Conservation (phyloP, 2,797 vertebrate genomes). For the Spinibarbus caldwelli region DNA sequence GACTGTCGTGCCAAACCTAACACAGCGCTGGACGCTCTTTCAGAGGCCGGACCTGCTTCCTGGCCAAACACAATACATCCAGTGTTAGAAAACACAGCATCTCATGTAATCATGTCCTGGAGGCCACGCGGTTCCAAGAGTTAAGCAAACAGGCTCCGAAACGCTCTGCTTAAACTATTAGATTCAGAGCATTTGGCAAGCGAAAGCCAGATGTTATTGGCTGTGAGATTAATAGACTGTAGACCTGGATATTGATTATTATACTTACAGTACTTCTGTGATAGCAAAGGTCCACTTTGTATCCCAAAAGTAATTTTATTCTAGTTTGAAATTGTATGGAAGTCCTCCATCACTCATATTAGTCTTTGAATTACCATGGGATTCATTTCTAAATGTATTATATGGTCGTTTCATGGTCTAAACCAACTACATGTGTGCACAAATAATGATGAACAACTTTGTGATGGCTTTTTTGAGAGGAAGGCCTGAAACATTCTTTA, state of each 20-base stretch:
- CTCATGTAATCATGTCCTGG: constrained; percentile 62
- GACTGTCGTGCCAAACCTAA: constrained; percentile 62
- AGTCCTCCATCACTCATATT: not conserved
- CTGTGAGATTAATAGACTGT: constrained; percentile 51
- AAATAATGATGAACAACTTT: not conserved
- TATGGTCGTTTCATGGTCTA: not conserved
- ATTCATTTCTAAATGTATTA: not conserved
- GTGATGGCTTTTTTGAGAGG: not conserved
- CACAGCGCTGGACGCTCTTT: constrained; percentile 56
- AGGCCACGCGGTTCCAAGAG: constrained; percentile 56
- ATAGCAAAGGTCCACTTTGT: constrained; percentile 64
- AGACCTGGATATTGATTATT: constrained; percentile 59
- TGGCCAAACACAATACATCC: constrained; percentile 61
- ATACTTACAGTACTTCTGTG: constrained; percentile 67
- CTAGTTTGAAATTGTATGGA: not conserved
- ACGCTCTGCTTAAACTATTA: constrained; percentile 56
- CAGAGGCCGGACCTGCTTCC: constrained; percentile 53
- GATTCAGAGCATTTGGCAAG: constrained; percentile 62
- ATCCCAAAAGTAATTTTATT: constrained; percentile 24
- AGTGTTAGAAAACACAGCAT: constrained; percentile 53
- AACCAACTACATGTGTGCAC: not conserved
- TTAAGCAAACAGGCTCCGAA: constrained; percentile 56
- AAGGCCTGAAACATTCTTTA: not conserved
- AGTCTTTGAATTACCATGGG: not conserved
- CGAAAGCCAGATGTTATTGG: constrained; percentile 69